Percentiles rank a stretch among this genome's conserved stretches.
These are phyloP conservation scores for Porites australiensis DNA, from an alignment of 64 coral and sea anemone genomes.

Conservation along the genomic window DNA sequence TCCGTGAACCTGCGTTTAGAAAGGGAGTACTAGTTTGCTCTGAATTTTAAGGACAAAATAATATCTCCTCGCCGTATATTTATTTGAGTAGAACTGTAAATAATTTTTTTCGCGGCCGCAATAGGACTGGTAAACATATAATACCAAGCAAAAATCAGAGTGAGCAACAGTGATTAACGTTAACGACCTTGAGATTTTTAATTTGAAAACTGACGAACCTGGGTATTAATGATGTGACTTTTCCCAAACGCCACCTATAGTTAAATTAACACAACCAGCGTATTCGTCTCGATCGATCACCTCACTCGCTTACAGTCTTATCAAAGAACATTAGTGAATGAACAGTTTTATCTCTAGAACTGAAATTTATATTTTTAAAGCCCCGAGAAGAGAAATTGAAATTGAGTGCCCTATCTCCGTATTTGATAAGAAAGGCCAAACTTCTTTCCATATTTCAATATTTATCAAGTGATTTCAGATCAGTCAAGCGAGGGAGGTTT, in stretches of 20 bases:
- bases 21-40: conserved; percentile 3
- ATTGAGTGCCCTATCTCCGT: not conserved
- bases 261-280: not conserved
- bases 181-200: not conserved
- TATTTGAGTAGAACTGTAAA: not conserved
- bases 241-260: not conserved
- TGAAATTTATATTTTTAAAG: not conserved
- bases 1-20: not conserved
- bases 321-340: not conserved
- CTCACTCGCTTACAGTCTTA: not conserved
- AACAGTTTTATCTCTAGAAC: conserved; percentile 5
- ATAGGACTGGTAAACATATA: not conserved
- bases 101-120: not conserved
- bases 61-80: not conserved
- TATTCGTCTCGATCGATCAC: too few relatives aligned
- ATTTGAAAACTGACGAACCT: not conserved
- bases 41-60: conserved; percentile 3
- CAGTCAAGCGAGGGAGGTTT: not conserved
- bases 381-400: conserved; percentile 5
- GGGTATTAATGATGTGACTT: not conserved
- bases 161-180: not conserved
- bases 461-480: not conserved
- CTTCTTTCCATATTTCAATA: not conserved
- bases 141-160: not conserved
- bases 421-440: not conserved